phyloP scores from a whole-genome alignment of 2,888 invertebrate genomes.

The Ceramica pisi region DNA sequence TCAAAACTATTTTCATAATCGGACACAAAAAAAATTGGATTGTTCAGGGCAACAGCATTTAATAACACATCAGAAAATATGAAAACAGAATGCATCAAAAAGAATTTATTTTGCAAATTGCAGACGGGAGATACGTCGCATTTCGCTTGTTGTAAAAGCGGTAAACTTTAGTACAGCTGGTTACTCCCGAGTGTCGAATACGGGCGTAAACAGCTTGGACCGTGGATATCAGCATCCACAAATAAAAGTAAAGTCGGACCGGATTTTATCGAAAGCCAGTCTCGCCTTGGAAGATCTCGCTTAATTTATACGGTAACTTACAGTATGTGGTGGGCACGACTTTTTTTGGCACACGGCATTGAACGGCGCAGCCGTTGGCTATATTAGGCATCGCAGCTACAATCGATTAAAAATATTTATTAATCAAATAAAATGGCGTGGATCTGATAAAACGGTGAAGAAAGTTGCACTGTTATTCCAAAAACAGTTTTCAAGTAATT shows the following conservation, averaged over 20 bases:
- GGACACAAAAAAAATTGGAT: constrained; percentile 1
- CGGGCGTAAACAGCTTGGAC: constrained; percentile 66
- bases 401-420: constrained; percentile 68
- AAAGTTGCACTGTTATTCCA: background rate
- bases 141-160: constrained; percentile 14
- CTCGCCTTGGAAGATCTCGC: constrained; percentile 78
- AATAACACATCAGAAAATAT: constrained; percentile 21
- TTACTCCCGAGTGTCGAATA: constrained; percentile 43
- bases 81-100: constrained; percentile 19
- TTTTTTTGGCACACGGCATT: constrained; percentile 82
- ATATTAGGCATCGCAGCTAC: constrained; percentile 75
- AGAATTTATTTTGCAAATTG: constrained; percentile 38
- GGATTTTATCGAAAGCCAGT: constrained; percentile 79
- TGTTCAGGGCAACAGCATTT: constrained; percentile 16
- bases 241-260: constrained; percentile 76
- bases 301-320: constrained; percentile 75
- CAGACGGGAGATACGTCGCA: constrained; percentile 14
- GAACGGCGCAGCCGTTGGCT: constrained; percentile 70
- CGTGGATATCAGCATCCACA: constrained; percentile 69
- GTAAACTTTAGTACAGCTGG: constrained; percentile 34
- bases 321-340: constrained; percentile 72
- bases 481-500: background rate
- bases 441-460: background rate
- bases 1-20: background rate
- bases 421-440: constrained; percentile 31